phyloP scores from a whole-genome alignment of 30 jellyfish, hydroid and myxozoan genomes.

The Chrysaora quinquecirrha region DNA sequence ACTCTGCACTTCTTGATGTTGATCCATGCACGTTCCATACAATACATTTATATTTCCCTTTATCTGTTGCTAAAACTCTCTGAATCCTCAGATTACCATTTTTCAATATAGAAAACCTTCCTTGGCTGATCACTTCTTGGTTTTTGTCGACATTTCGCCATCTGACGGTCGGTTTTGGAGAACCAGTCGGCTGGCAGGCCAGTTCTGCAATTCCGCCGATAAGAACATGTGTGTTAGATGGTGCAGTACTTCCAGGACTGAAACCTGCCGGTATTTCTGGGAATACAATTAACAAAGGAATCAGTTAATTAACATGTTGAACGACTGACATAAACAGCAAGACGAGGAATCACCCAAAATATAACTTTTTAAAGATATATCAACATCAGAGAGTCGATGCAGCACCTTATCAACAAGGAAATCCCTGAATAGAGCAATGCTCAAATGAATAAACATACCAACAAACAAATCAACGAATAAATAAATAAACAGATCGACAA shows the following conservation, averaged over 20 bases:
- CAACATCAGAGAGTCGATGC: too few relatives aligned
- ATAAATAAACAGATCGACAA: too few relatives aligned
- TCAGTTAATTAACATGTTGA: too few relatives aligned
- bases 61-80: conserved; percentile 57
- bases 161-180: conserved; percentile 81
- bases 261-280: conserved; percentile 83
- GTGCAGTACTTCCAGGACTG: conserved; percentile 78
- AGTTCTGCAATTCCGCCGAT: conserved; percentile 79
- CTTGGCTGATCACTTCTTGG: conserved; percentile 47
- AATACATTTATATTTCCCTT: conserved; percentile 80
- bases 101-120: conserved; percentile 50
- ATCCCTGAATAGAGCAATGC: too few relatives aligned
- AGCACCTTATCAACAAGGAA: too few relatives aligned
- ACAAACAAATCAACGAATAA: too few relatives aligned
- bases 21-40: conserved; percentile 75
- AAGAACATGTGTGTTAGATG: conserved; percentile 81
- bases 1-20: conserved; percentile 58
- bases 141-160: conserved; percentile 71
- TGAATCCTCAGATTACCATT: conserved; percentile 74
- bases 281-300: neutral
- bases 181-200: conserved; percentile 89
- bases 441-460: too few relatives aligned
- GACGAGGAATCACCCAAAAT: too few relatives aligned
- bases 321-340: too few relatives aligned
- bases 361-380: too few relatives aligned